Evolutionary conservation across 2,113 vertebrate genomes (phyloP).

Genomic region (Perccottus glenii): DNA sequence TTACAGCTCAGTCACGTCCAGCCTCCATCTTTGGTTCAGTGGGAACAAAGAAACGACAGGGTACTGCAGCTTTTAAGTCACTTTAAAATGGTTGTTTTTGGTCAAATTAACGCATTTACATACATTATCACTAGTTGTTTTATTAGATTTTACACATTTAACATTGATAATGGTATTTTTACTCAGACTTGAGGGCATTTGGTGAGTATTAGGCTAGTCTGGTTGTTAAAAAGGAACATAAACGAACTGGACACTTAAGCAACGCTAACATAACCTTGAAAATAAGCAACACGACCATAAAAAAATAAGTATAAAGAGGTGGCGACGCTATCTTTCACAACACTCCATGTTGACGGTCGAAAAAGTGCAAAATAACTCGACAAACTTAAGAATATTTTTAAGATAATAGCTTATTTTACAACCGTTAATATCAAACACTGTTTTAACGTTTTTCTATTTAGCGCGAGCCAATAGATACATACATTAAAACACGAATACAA

Average conservation of each 20-base stretch:
- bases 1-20: slow-evolving; percentile 42
- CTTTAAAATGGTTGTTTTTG: too few relatives aligned
- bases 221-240: neutral
- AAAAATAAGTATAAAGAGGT: too few relatives aligned
- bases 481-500: neutral
- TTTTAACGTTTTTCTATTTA: too few relatives aligned
- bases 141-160: neutral
- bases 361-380: too few relatives aligned
- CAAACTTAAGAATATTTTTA: too few relatives aligned
- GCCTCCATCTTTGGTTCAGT: slow-evolving; percentile 68
- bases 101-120: neutral
- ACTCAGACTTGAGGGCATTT: neutral
- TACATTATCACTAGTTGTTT: neutral
- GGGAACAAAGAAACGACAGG: slow-evolving; percentile 50
- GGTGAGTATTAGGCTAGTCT: neutral
- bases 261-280: too few relatives aligned
- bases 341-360: too few relatives aligned
- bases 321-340: too few relatives aligned
- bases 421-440: too few relatives aligned
- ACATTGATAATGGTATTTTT: neutral
- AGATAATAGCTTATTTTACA: too few relatives aligned
- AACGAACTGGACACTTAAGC: neutral
- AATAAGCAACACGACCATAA: too few relatives aligned
- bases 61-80: neutral
- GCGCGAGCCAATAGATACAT: neutral